Evolutionary conservation across 2,888 invertebrate species (phyloP), one percentile per base, ranked within the genome.

Genomic region (Imbricaverruca yamaguchii): DNA sequence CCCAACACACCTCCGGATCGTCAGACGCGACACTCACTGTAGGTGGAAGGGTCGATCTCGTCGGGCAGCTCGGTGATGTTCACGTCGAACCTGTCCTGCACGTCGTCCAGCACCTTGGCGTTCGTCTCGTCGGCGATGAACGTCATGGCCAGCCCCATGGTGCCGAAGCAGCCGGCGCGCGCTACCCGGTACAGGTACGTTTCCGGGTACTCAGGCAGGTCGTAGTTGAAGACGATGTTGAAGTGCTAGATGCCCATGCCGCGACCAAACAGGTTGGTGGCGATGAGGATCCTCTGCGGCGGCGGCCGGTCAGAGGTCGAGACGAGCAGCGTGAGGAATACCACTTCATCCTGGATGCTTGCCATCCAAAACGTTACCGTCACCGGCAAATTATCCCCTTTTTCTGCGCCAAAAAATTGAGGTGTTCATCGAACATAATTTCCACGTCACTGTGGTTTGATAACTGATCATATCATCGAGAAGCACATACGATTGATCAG

Each of bases 201-300:
- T 86, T 99, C 99, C 0, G 98, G 98, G 89, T 98, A 97, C 89
- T 99, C 98, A 10, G 99, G 98, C 98, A 99, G 99, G 86, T 99
- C 99, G 87, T 99, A 99, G 88, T 99, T 99, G 88, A 99, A 98
- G 9, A 99, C 99, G 87, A 99, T 99, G 88, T 99, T 99, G 1
- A 99, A 98, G 88, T 98, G 89, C 88, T 99, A 98, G 87, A 99
- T 99, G 88, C 99, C 99, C 98, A 99, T 99, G 83, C 99, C 99
- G 86, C 99, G 91, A n/a, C 99, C 99, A 89, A 99, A 99, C 82
- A 99, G 89, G 89, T 99, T 98, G 4, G 99, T 99, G 0, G 99
- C 98, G 0, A 99, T 98, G 86, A 99, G 89, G 86, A 99, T 98
- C 85, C 98, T 91, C 91, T 92, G 85, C 13, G 18, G 23, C 25